These are phyloP conservation scores for Bugula neritina DNA, from an alignment of 2,888 invertebrate genomes.

Conservation along the genomic window DNA sequence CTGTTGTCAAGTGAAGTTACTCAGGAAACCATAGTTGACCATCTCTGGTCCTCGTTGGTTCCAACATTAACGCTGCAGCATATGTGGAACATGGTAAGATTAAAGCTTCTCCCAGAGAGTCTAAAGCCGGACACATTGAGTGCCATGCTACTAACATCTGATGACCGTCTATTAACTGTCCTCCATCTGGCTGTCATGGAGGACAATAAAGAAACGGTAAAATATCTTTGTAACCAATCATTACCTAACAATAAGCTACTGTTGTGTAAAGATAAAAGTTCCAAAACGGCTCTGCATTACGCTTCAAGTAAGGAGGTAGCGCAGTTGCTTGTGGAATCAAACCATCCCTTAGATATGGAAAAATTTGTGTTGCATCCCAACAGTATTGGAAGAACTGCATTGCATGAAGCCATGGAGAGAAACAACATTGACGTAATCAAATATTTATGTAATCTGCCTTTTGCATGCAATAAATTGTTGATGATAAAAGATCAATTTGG, in stretches of 20 bases:
- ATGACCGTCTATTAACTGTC: not conserved
- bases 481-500: not conserved
- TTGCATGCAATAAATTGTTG: not conserved
- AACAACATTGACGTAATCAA: not conserved
- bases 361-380: not conserved
- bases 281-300: not conserved
- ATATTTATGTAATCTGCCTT: not conserved
- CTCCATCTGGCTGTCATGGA: not conserved
- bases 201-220: not conserved
- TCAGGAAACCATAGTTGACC: too few relatives aligned
- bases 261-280: not conserved
- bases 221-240: not conserved
- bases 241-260: not conserved
- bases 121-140: not conserved
- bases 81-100: not conserved
- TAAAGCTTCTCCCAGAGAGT: not conserved
- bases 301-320: not conserved
- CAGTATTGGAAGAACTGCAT: not conserved
- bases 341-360: not conserved
- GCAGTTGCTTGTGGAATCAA: not conserved
- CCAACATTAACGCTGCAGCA: not conserved
- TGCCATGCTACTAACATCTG: not conserved
- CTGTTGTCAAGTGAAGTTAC: too few relatives aligned
- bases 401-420: not conserved
- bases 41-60: too few relatives aligned